Evolutionary conservation across 2,113 vertebrate species (phyloP), one percentile per base, ranked within the genome.

Genomic region (Phaethon lepturus): DNA sequence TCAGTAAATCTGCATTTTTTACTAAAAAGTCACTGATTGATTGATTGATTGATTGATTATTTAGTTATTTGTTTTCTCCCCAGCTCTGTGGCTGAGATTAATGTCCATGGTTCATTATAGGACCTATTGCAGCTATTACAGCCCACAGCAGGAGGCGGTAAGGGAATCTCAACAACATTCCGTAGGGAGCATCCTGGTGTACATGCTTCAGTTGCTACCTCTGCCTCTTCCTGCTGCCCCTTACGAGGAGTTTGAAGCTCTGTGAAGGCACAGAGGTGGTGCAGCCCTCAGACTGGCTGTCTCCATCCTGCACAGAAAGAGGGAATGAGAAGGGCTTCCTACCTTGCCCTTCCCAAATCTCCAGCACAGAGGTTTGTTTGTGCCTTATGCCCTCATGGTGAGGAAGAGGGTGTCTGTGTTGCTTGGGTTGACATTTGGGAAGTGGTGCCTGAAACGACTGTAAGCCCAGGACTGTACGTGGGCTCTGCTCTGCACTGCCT

Each of bases 331-430:
- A 73, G 10, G 14, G 7, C 10, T 79, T 78, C 33, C 35, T 10
- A 35, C 13, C 14, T 47, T 81, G 15, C 3, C 11, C 11, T 87
- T 53, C 17, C 42, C 52, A 88, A 16, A 67, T 58, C 49, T 86
- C n/a, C 33, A 47, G 24, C 79, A 56, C 49, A 80, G 66, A 72
- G 13, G 4, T 64, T 93, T 53, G 14, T 13, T 17, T 38, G 23
- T 75, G 56, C 24, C 29, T 20, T 50, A 1, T 16, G 17, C 6
- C 11, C 17, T 68, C 17, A 1, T 13, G n/a, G 13, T 49, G 4
- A 38, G 33, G 7, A 72, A 10, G 10, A 19, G 5, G 4, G 11
- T 42, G 22, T 67, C 45, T 2, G 0, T 26, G 13, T 9, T 72
- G 35, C 33, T 76, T 11, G 4, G 14, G 25, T 31, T 52, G 40